Evolutionary conservation across 2,797 vertebrate species (phyloP).

Genomic region (Phalanger gymnotis): DNA sequence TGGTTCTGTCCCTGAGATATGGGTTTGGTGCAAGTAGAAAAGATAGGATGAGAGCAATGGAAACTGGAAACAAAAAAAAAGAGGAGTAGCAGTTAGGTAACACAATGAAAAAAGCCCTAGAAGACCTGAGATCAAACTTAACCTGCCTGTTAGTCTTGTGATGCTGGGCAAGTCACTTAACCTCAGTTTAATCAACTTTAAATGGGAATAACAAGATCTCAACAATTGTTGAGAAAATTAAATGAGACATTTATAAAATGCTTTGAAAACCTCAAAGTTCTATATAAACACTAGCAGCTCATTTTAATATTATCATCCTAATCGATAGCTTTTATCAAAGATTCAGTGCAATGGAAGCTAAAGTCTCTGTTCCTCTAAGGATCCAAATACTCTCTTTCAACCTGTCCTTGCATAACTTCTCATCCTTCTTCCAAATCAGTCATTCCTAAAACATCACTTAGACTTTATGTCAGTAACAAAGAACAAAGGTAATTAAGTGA

Average conservation of each 20-base stretch:
- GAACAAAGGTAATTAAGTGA: not conserved
- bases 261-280: not conserved
- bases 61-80: not conserved
- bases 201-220: conserved; percentile 11
- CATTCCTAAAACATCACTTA: not conserved
- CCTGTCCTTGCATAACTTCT: not conserved
- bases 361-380: not conserved
- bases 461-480: not conserved
- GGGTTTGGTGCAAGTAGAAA: not conserved
- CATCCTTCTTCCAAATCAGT: not conserved
- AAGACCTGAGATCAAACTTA: not conserved
- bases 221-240: not conserved
- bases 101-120: no score
- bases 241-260: not conserved
- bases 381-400: no score
- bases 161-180: not conserved
- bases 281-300: not conserved
- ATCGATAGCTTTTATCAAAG: not conserved
- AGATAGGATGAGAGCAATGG: not conserved
- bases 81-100: fast-evolving
- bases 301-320: not conserved
- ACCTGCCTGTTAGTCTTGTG: not conserved
- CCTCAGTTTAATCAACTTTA: not conserved
- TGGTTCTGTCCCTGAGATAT: not conserved
- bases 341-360: not conserved